Evolutionary conservation across 2,888 invertebrate species (phyloP).

Genomic region (Synanthedon vespiformis): DNA sequence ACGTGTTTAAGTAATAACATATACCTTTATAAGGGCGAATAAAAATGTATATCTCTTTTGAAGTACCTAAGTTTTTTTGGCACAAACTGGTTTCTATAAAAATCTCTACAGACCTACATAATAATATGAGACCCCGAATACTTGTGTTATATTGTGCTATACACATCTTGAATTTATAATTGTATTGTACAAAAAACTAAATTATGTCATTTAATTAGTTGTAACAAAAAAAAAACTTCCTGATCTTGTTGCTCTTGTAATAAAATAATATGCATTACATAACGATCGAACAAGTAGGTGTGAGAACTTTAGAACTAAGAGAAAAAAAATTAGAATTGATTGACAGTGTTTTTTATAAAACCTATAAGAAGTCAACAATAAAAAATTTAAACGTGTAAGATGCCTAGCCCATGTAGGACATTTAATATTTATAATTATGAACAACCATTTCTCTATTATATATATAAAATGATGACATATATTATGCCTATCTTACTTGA

Average conservation of each 20-base stretch:
- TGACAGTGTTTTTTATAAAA: background rate
- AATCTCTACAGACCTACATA: too few species aligned
- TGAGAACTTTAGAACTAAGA: background rate
- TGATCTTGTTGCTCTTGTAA: background rate
- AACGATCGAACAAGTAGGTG: background rate
- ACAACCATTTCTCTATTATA: too few species aligned
- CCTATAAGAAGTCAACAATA: background rate
- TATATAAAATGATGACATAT: too few species aligned
- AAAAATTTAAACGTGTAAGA: background rate
- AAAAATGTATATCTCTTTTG: too few species aligned
- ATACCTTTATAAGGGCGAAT: too few species aligned
- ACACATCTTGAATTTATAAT: background rate
- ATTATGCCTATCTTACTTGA: too few species aligned
- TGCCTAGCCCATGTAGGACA: background rate
- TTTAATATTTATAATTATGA: too few species aligned
- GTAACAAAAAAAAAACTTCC: background rate
- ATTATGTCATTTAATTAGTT: conserved; percentile 1
- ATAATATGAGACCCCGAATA: too few species aligned
- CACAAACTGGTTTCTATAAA: too few species aligned
- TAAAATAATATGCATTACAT: background rate
- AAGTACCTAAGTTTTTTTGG: too few species aligned
- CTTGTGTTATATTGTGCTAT: background rate
- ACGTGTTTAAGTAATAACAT: too few species aligned
- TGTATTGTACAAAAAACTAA: background rate
- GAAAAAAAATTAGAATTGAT: background rate